A percentile compares a stretch with the other conserved stretches of the same genome.
These are phyloP conservation scores for Coranthus polyacanthus DNA, from an alignment of 2,797 vertebrate genomes.

Conservation along the genomic window DNA sequence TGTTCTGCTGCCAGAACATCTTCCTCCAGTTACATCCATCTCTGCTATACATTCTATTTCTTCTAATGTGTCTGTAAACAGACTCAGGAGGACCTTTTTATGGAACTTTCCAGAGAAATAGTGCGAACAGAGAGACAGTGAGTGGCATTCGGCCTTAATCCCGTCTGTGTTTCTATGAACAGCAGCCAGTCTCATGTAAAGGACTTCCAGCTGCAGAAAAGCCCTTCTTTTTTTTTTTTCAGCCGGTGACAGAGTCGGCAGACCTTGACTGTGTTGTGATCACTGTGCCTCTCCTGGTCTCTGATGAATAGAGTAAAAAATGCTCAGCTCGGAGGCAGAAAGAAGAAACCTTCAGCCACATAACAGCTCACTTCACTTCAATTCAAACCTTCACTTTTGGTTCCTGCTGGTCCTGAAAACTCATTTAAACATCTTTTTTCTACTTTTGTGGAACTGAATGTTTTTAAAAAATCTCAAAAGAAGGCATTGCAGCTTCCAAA, in stretches of 20 bases:
- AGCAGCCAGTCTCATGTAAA: conserved; percentile 20
- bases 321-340: conserved; percentile 16
- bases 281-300: conserved; percentile 33
- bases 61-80: background rate
- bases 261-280: conserved; percentile 54
- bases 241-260: conserved; percentile 25
- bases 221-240: conserved; percentile 19
- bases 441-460: background rate
- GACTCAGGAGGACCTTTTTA: background rate
- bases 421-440: conserved; percentile 4
- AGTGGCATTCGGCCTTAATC: background rate
- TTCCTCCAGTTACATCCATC: too few species aligned
- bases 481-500: background rate
- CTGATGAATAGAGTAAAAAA: conserved; percentile 40
- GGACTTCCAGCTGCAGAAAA: conserved; percentile 17
- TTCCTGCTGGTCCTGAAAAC: conserved; percentile 14
- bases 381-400: conserved; percentile 22
- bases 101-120: conserved; percentile 11
- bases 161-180: conserved; percentile 3
- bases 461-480: background rate
- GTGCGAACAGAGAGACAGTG: background rate
- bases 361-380: conserved; percentile 43
- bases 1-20: too few species aligned
- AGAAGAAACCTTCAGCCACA: conserved; percentile 24
- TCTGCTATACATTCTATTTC: too few species aligned